Conservation (phyloP, 2,888 invertebrate species). For the Lepidocyrtinus sp. region DNA sequence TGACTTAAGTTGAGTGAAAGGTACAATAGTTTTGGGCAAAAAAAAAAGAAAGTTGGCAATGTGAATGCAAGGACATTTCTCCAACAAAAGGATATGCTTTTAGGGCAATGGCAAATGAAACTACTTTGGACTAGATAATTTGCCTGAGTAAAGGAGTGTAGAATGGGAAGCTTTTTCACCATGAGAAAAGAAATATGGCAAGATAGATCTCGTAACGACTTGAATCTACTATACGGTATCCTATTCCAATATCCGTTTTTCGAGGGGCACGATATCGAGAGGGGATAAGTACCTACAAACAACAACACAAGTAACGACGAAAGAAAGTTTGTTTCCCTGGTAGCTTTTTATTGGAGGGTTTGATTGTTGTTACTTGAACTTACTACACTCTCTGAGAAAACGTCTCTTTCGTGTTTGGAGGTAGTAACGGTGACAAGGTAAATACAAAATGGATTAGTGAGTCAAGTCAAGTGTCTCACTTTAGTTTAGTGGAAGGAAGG, state of each 20-base stretch:
- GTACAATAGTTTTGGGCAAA: no score
- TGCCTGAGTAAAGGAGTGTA: background rate
- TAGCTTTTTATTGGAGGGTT: background rate
- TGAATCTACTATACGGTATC: background rate
- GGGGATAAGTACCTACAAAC: no score
- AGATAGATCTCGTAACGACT: background rate
- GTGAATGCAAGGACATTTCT: background rate
- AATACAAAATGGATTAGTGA: slow-evolving; percentile 62
- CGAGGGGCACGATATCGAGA: background rate
- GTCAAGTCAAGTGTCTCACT: slow-evolving; percentile 60
- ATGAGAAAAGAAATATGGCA: background rate
- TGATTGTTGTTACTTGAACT: background rate
- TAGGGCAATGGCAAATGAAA: background rate
- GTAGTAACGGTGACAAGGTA: slow-evolving; percentile 62
- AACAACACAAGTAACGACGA: background rate
- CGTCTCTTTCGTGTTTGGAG: slow-evolving; percentile 44
- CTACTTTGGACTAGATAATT: background rate
- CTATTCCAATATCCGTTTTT: background rate
- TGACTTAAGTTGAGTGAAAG: no score
- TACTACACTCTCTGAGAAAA: background rate
- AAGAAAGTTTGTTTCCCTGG: background rate
- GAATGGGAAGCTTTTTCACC: background rate
- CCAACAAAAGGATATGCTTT: no score
- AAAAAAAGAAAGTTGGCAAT: background rate
- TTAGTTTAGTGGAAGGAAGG: slow-evolving; percentile 9